Percentiles rank a stretch among this genome's conserved stretches.
Evolutionary conservation across 2,888 invertebrate genomes (phyloP).

Genomic region (Tryphoninae sp.): DNA sequence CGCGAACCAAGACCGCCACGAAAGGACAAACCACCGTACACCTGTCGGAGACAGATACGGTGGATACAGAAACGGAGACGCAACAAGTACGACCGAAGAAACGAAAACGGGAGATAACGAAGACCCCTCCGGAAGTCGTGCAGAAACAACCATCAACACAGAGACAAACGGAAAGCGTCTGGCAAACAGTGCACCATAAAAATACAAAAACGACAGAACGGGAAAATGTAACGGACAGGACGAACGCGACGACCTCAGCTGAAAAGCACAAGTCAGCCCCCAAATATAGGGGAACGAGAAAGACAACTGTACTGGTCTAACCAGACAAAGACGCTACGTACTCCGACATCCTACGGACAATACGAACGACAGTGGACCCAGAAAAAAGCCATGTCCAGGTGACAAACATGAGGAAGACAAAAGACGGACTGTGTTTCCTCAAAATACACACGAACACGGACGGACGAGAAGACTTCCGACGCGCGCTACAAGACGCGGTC

Average conservation of each 20-base stretch:
- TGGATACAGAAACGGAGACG: too few species aligned
- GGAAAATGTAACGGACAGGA: slow-evolving; percentile 5
- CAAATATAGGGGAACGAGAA: neutral
- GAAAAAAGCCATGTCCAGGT: slow-evolving; percentile 51
- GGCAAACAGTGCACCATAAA: slow-evolving; percentile 25
- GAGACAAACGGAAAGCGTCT: slow-evolving; percentile 21
- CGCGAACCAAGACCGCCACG: too few species aligned
- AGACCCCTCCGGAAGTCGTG: too few species aligned
- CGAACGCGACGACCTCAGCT: slow-evolving; percentile 30
- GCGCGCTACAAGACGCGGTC: slow-evolving; percentile 39
- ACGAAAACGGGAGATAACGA: too few species aligned
- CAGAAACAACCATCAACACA: too few species aligned
- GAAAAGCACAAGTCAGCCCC: slow-evolving; percentile 19
- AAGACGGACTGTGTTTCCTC: slow-evolving; percentile 54
- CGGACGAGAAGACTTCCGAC: slow-evolving; percentile 36
- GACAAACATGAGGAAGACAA: slow-evolving; percentile 44
- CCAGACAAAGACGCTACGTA: slow-evolving; percentile 42
- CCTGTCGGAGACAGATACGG: too few species aligned
- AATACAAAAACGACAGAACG: neutral
- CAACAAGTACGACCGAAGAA: too few species aligned
- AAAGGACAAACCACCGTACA: too few species aligned
- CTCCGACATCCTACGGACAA: slow-evolving; percentile 40
- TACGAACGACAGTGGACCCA: slow-evolving; percentile 26
- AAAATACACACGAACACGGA: slow-evolving; percentile 45
- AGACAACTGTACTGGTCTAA: slow-evolving; percentile 41